These are phyloP conservation scores for Athalia circularis DNA, from an alignment of 2,888 invertebrate species.

Conservation along the genomic window DNA sequence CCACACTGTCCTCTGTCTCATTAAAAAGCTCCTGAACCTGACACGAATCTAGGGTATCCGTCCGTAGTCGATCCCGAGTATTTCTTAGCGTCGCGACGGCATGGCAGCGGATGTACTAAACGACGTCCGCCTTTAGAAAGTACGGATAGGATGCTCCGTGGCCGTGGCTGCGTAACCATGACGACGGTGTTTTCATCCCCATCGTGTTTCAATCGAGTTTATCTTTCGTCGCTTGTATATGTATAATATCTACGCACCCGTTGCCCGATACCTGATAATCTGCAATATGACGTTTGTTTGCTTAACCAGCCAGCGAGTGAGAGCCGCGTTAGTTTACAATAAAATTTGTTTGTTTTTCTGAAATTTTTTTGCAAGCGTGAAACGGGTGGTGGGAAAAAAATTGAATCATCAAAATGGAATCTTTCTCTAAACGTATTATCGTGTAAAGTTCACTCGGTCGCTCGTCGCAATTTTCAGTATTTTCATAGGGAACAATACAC, in stretches of 20 bases:
- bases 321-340: too few relatives aligned
- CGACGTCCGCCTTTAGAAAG: slow-evolving; percentile 28
- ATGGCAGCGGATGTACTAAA: slow-evolving; percentile 40
- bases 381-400: too few relatives aligned
- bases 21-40: slow-evolving; percentile 4
- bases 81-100: slow-evolving; percentile 31
- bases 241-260: not conserved
- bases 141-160: slow-evolving; percentile 10
- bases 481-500: too few relatives aligned
- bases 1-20: not conserved
- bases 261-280: too few relatives aligned
- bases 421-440: too few relatives aligned
- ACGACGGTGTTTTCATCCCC: slow-evolving; percentile 40
- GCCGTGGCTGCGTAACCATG: slow-evolving; percentile 17
- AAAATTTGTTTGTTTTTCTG: too few relatives aligned
- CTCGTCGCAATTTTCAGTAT: too few relatives aligned
- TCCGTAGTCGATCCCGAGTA: not conserved
- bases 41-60: not conserved
- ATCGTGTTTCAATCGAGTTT: slow-evolving; percentile 24
- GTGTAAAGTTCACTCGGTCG: too few relatives aligned
- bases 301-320: not conserved
- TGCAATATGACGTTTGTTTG: slow-evolving; percentile 1
- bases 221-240: slow-evolving; percentile 22
- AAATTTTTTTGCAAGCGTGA: too few relatives aligned
- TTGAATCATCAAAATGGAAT: too few relatives aligned